Base-by-base conservation (phyloP, 1,140 invertebrate species). In the Drosophila kurseongensis region DNA sequence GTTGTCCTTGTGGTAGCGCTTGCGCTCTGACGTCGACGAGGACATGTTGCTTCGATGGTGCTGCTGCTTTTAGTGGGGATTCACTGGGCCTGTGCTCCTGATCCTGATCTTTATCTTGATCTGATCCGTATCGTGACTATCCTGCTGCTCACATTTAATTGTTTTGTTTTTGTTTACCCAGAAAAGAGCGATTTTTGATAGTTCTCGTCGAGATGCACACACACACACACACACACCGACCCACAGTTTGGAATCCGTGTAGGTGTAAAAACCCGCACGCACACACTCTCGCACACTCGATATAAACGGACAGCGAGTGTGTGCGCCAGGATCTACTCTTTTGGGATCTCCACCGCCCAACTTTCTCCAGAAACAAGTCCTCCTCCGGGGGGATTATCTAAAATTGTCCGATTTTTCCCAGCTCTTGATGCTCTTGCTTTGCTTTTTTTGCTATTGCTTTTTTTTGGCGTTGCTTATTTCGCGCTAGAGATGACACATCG, bases 1-100 rank as follows among this genome's bases (percentile, higher is more conserved):
- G 36, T 88, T 89, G 68, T 91, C 90, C 81, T 91, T 91, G 75
- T 91, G 90, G 73, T 91, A 91, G 62, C 90, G 90, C 66, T 91
- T 91, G 44, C 90, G 90, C 73, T 91, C 90, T 63, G 61, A 48
- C 40, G 75, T 72, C 47, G 66, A 71, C 56, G 81, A 66, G 61
- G 65, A 88, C 84, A 88, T 86, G 50, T 68, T 76, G 75, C 66
- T 78, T 61, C 63, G 27, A 29, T 60, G 27, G 23, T 41, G 29
- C n/a, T 54, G 18, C 1, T 35, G n/a, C 42, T 41, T 12, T 16
- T 51, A 8, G 29, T 32, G 29, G 23, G 13, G 5, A 40, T 38
- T 38, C 36, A 38, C 45, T 50, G 47, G 47, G 10, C 16, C 3
- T 29, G 35, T 48, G 35, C 16, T 36, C 13, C 13, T 36, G 27